Percentiles rank a stretch among this genome's conserved stretches.
These are phyloP conservation scores for Hybognathus amarus DNA, from an alignment of 2,797 vertebrate species.

Conservation along the genomic window DNA sequence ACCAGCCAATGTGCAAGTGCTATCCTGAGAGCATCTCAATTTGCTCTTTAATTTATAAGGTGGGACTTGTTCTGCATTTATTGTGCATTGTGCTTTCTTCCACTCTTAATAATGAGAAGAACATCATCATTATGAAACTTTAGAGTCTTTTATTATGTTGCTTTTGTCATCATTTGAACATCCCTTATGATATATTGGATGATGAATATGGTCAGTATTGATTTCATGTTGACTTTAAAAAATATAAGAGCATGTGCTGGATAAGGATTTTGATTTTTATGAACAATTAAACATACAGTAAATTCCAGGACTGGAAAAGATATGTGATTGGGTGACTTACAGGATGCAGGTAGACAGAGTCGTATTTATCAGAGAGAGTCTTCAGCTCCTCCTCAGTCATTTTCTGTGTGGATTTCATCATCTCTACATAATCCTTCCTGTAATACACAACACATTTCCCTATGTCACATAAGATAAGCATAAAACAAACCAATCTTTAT, in stretches of 20 bases:
- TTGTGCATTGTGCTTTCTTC: too few relatives aligned
- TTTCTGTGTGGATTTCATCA: conserved; percentile 63
- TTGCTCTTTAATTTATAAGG: too few relatives aligned
- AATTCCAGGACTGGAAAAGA: neutral
- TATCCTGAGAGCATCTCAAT: neutral
- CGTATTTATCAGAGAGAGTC: conserved; percentile 61
- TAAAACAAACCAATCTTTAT: neutral
- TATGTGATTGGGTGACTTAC: conserved; percentile 53
- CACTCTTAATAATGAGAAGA: too few relatives aligned
- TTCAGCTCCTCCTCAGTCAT: conserved; percentile 62
- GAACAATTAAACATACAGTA: neutral
- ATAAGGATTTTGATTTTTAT: neutral
- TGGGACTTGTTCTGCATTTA: too few relatives aligned
- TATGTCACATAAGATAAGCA: neutral
- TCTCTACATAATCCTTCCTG: conserved; percentile 64
- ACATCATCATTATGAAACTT: too few relatives aligned
- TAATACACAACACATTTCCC: neutral
- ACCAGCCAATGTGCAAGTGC: neutral
- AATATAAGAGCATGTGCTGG: neutral
- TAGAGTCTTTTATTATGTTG: neutral
- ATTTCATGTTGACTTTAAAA: neutral
- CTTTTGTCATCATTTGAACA: neutral
- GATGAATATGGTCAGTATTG: neutral
- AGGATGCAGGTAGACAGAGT: conserved; percentile 66
- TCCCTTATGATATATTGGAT: neutral